These are phyloP conservation scores for Mactra quadrangularis DNA, from an alignment of 1,140 invertebrate genomes.

Conservation along the genomic window DNA sequence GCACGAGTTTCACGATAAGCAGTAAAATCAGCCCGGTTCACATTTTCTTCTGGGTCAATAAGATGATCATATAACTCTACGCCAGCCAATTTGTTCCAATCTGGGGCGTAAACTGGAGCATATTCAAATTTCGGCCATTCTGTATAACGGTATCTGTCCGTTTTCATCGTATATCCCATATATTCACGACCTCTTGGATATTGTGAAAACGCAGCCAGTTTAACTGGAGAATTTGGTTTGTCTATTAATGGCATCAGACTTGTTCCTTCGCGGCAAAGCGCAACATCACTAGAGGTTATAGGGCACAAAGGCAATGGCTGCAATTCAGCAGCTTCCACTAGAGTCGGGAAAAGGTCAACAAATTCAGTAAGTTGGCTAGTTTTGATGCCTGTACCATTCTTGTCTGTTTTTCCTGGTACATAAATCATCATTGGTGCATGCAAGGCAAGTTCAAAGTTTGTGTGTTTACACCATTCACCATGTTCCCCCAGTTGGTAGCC, in stretches of 20 bases:
- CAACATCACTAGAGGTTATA: constrained; percentile 64
- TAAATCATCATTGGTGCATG: constrained; percentile 52
- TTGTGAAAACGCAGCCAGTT: neutral
- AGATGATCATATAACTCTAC: constrained; percentile 85
- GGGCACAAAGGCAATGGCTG: constrained; percentile 85
- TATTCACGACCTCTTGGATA: constrained; percentile 86
- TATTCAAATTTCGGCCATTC: constrained; percentile 87
- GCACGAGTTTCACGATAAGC: constrained; percentile 62
- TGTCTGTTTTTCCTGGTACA: constrained; percentile 24
- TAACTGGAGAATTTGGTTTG: neutral
- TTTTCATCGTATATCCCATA: constrained; percentile 91
- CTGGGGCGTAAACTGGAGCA: constrained; percentile 73
- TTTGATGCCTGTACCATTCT: constrained; percentile 38
- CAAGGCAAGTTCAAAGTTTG: constrained; percentile 91
- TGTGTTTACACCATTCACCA: constrained; percentile 92
- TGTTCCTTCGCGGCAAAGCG: constrained; percentile 89
- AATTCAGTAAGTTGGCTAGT: constrained; percentile 87
- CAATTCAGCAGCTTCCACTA: constrained; percentile 89
- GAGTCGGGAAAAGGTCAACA: constrained; percentile 92
- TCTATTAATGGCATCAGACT: constrained; percentile 79
- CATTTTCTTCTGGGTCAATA: constrained; percentile 87
- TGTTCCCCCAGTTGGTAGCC: constrained; percentile 95
- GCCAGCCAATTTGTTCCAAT: constrained; percentile 88
- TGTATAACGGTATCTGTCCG: constrained; percentile 89
- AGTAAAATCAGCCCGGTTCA: constrained; percentile 86